phyloP scores from a whole-genome alignment of 2,113 vertebrate genomes.

The Bubo scandiacus region DNA sequence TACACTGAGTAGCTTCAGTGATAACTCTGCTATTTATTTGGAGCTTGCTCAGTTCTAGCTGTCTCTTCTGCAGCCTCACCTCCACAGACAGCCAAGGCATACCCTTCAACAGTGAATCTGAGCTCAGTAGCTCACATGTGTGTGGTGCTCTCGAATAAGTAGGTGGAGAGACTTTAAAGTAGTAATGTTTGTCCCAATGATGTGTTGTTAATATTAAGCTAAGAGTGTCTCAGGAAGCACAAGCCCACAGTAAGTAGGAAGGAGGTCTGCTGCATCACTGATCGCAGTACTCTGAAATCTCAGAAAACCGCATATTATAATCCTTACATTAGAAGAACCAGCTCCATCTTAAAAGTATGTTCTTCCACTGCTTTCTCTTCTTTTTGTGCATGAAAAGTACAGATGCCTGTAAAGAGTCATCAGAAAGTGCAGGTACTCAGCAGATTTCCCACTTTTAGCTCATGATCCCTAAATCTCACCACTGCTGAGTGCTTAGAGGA shows the following conservation, averaged over 20 bases:
- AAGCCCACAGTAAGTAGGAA: not conserved
- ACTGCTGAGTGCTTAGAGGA: not conserved
- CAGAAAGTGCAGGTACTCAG: not conserved
- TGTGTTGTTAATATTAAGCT: not conserved
- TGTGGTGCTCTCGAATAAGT: not conserved
- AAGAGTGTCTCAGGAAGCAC: not conserved
- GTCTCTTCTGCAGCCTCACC: not conserved
- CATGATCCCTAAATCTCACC: not conserved
- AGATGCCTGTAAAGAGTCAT: not conserved
- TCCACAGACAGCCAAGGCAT: not conserved
- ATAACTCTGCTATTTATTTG: not conserved
- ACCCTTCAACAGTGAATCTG: not conserved
- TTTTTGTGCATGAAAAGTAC: not conserved
- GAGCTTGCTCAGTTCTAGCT: not conserved
- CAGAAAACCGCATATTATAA: not conserved
- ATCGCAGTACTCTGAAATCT: not conserved
- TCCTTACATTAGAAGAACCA: not conserved
- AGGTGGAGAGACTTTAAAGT: not conserved
- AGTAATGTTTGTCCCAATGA: not conserved
- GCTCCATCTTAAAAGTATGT: not conserved
- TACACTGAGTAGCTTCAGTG: not conserved
- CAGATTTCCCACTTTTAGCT: not conserved
- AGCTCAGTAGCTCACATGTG: not conserved
- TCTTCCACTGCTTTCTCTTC: not conserved
- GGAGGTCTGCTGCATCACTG: not conserved